Evolutionary conservation across 2,888 invertebrate genomes (phyloP), one percentile per base, ranked within the genome.

Genomic region (Pseudococcus viburni): DNA sequence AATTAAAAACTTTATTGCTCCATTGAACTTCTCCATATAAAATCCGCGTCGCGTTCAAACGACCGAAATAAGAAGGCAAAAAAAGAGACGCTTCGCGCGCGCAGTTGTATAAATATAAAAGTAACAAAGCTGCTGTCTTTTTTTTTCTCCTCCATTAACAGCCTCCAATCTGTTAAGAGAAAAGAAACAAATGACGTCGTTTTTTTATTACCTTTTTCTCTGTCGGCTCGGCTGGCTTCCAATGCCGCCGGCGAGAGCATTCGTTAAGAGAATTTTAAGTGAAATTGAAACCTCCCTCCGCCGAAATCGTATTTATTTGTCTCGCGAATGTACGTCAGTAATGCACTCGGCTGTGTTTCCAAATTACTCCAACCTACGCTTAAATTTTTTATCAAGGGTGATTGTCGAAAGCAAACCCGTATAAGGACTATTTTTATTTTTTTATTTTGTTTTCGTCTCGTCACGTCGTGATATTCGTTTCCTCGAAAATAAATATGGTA

Each of bases 1-100:
- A 59, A 59, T 59, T 59, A 59, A 59, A 59, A 59, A 59, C 59
- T 59, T 59, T 59, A 59, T 59, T n/a, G 59, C 59, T 59, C 59
- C 59, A 59, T 59, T 59, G 59, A 59, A 59, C 59, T 59, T 59
- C 6, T 6, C 6, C 59, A n/a, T 59, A 59, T 59, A 59, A n/a
- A 59, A n/a, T 17, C 59, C 59, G 59, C 59, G 59, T n/a, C 59
- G 8, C 46, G 12, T 8, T 46, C 46, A 12, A 33, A 33, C 26
- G 26, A 33, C 26, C 46, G 7, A 46, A 46, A 46, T 46, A 46
- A 46, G 46, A 46, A 46, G 46, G 8, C 1, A 46, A 46, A 46
- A 12, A 11, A 46, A 46, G 12, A 46, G 46, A 46, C 15, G 59
- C 59, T 59, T 59, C 59, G 59, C n/a, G 59, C 59, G 59, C n/a